Evolutionary conservation across 2,797 vertebrate genomes (phyloP), one percentile per base, ranked within the genome.

Genomic region (Poeciliopsis infans): DNA sequence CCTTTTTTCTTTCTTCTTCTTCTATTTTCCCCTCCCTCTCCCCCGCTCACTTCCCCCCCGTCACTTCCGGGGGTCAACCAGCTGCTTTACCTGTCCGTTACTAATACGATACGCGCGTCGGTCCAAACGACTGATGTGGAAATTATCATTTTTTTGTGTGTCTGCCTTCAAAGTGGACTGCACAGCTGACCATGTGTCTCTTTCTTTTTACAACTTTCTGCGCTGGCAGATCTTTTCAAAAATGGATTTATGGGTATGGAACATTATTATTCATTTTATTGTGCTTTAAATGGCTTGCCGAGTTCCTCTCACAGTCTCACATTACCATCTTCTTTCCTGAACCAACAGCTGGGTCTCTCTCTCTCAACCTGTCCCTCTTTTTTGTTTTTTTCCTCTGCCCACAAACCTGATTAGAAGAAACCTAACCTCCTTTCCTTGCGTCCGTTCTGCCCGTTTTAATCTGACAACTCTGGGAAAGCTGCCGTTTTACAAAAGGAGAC

Each of bases 191-290:
- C 93, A 89, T 92, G 94, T 96, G 93, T 94, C 93, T 95, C 92
- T 94, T 89, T 94, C 89, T 90, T 95, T 51, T 51, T 49, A 94
- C 95, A 94, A 94, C 96, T 93, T 95, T 96, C 94, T 95, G 94
- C 86, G 93, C 95, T 95, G 95, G 95, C 96, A 96, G 96, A 95
- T 94, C 94, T 96, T 95, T 95, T 96, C 94, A 95, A 94, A 95
- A 94, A 95, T 96, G 91, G 96, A 96, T 95, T 96, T 94, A 95
- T 94, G 94, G 96, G 96, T 96, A 96, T 96, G 96, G 92, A 96
- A 94, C 87, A 92, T 95, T 95, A 94, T 94, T 92, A 94, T 96
- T 96, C 91, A 94, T 95, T 95, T 93, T 94, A 88, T 91, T 95
- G 93, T 93, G 92, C 89, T 93, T 94, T 87, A 92, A 94, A 91